These are phyloP conservation scores for Drosophila rufa DNA, from an alignment of 1,140 invertebrate species.

Conservation along the genomic window DNA sequence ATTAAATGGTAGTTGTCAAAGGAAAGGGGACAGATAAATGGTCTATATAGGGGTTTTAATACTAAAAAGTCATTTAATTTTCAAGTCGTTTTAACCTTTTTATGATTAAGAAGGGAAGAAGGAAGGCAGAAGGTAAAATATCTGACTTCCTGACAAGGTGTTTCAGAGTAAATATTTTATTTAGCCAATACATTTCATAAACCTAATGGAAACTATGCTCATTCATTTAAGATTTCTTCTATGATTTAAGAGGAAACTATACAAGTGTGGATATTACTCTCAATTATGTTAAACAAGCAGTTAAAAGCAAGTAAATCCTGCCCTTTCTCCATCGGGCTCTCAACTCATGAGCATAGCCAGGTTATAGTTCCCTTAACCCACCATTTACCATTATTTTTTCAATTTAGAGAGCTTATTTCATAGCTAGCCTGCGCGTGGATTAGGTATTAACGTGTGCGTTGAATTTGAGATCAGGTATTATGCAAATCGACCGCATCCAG, in stretches of 20 bases:
- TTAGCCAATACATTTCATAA: not conserved
- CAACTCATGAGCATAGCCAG: too few relatives aligned
- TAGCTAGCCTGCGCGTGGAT: conserved; percentile 2
- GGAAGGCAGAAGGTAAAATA: too few relatives aligned
- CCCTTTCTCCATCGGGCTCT: not conserved
- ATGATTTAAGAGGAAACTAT: too few relatives aligned
- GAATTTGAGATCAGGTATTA: conserved; percentile 42
- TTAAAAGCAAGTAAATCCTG: not conserved
- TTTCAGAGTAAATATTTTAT: not conserved
- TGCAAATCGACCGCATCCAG: conserved; percentile 28
- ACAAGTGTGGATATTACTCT: too few relatives aligned
- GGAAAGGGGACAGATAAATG: too few relatives aligned
- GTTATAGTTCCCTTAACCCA: not conserved
- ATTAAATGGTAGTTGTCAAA: not conserved
- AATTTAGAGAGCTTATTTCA: conserved; percentile 11
- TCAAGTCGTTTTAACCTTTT: too few relatives aligned
- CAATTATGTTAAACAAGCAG: not conserved
- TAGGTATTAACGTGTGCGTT: conserved; percentile 50
- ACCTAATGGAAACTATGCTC: not conserved
- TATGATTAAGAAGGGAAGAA: not conserved
- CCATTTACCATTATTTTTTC: conserved; percentile 1
- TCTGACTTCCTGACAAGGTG: not conserved
- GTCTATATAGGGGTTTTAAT: too few relatives aligned
- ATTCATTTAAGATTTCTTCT: too few relatives aligned
- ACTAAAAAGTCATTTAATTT: not conserved